Conservation (phyloP, 2,113 vertebrate genomes). For the Monopterus albus region DNA sequence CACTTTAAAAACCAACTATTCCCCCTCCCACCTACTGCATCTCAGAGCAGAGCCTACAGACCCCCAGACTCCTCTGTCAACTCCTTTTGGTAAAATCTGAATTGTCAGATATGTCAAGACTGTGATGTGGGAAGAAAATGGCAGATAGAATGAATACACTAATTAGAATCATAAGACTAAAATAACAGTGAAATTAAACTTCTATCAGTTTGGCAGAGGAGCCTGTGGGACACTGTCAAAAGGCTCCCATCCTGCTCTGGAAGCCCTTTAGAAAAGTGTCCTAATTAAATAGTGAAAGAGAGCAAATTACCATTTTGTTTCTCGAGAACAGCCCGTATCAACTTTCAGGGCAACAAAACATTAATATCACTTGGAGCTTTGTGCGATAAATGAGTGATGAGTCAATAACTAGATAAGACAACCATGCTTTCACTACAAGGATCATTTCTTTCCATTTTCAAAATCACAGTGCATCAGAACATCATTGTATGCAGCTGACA, state of each 20-base stretch:
- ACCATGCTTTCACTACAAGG: neutral
- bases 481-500: slow-evolving; percentile 41
- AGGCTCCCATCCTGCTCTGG: neutral
- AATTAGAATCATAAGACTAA: no score
- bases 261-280: slow-evolving; percentile 4
- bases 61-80: no score
- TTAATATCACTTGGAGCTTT: slow-evolving; percentile 29
- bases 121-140: neutral
- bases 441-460: slow-evolving; percentile 59
- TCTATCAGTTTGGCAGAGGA: neutral
- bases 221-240: neutral
- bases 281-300: slow-evolving; percentile 18
- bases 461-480: slow-evolving; percentile 14
- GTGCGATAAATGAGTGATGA: slow-evolving; percentile 50
- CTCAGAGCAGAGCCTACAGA: neutral
- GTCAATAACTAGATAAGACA: slow-evolving; percentile 46
- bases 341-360: neutral
- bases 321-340: slow-evolving; percentile 16
- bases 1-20: neutral
- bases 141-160: no score
- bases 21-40: neutral
- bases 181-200: neutral
- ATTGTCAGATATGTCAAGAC: neutral
- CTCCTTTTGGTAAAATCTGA: neutral
- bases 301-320: slow-evolving; percentile 25